Conservation (phyloP, 1,140 invertebrate species). For the Euura lappo region DNA sequence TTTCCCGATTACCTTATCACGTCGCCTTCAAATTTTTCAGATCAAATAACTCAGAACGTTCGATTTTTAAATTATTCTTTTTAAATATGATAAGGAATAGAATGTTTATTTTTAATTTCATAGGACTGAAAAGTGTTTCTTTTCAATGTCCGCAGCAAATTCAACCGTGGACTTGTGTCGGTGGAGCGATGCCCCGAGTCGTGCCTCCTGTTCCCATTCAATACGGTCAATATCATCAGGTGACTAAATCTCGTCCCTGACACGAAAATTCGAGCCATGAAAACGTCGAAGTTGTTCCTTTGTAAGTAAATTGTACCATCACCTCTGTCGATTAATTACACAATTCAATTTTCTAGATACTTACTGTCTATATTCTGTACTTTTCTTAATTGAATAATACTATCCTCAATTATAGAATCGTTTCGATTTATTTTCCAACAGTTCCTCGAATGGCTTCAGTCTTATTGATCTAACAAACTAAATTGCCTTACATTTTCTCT, state of each 20-base stretch:
- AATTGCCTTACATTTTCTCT: neutral
- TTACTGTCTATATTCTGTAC: too few species aligned
- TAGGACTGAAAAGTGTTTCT: neutral
- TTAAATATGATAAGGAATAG: too few species aligned
- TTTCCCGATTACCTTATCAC: too few species aligned
- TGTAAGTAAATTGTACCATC: conserved; percentile 58
- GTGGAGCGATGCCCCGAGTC: conserved; percentile 44
- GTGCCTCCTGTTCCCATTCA: conserved; percentile 41
- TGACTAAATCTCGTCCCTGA: conserved; percentile 70
- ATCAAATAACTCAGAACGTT: too few species aligned
- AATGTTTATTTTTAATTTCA: neutral
- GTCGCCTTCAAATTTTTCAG: too few species aligned
- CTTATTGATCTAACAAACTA: conserved; percentile 11
- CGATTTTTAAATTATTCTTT: too few species aligned
- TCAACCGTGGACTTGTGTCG: conserved; percentile 65
- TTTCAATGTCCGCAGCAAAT: conserved; percentile 61
- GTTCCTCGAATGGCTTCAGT: neutral
- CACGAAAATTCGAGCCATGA: conserved; percentile 78
- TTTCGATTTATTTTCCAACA: neutral
- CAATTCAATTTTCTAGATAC: too few species aligned
- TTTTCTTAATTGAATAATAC: too few species aligned
- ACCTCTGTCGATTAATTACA: neutral
- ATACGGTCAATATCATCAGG: conserved; percentile 35
- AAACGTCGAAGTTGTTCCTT: conserved; percentile 74
- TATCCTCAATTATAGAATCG: neutral